Conservation (phyloP, 2,797 vertebrate species). For the Galagoides demidoff region DNA sequence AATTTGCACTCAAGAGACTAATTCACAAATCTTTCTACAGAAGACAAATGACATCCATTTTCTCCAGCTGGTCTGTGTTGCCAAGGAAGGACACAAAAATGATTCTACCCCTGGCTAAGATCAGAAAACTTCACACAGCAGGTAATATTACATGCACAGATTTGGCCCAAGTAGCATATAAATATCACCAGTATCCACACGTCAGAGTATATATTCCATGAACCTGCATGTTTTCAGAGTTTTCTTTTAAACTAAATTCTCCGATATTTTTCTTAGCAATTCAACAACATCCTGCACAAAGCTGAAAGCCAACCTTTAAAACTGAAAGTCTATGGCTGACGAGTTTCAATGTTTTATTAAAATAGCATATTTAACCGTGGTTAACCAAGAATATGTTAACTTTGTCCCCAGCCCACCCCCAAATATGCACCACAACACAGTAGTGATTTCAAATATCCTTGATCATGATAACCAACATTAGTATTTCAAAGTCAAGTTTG, state of each 20-base stretch:
- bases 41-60: background rate
- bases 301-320: slow-evolving; percentile 45
- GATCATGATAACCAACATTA: slow-evolving; percentile 86
- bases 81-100: background rate
- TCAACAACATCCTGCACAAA: background rate
- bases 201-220: background rate
- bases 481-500: slow-evolving; percentile 88
- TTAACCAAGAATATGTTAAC: slow-evolving; percentile 89
- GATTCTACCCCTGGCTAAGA: background rate
- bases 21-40: background rate
- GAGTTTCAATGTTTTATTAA: slow-evolving; percentile 96
- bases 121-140: background rate
- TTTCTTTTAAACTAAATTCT: background rate
- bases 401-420: slow-evolving; percentile 63
- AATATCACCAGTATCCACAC: background rate
- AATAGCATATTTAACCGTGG: slow-evolving; percentile 93
- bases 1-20: background rate
- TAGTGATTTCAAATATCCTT: slow-evolving; percentile 89
- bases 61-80: background rate
- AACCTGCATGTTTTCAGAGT: background rate
- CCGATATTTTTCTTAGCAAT: background rate
- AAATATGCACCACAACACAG: slow-evolving; percentile 87
- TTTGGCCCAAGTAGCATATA: background rate
- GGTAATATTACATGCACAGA: background rate
- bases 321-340: slow-evolving; percentile 25